Evolutionary conservation across 2,888 invertebrate genomes (phyloP).

Genomic region (Pycnomerus fuliginosus): DNA sequence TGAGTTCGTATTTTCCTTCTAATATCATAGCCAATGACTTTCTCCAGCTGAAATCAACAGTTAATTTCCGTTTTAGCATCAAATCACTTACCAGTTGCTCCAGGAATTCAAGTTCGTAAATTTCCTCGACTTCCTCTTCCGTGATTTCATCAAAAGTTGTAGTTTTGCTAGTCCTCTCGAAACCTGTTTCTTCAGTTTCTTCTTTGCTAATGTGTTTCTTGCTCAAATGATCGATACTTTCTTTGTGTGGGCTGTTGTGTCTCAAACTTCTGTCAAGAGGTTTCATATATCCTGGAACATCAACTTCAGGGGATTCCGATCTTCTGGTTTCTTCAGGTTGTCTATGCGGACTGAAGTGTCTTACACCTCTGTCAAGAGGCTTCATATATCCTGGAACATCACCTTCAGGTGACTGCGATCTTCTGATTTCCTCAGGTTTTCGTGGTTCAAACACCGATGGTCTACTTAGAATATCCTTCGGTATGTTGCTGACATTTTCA

Average conservation of each 20-base stretch:
- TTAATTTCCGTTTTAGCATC: background rate
- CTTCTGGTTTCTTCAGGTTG: too few relatives aligned
- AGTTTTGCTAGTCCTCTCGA: slow-evolving; percentile 55
- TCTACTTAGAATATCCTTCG: slow-evolving; percentile 54
- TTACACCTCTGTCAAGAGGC: slow-evolving; percentile 19
- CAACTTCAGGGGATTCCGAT: slow-evolving; percentile 11
- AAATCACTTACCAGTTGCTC: slow-evolving; percentile 66
- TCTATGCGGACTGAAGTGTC: slow-evolving; percentile 32
- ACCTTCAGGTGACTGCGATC: slow-evolving; percentile 22
- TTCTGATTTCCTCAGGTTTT: slow-evolving; percentile 23
- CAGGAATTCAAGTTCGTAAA: slow-evolving; percentile 68
- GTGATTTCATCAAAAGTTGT: slow-evolving; percentile 39
- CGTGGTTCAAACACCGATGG: slow-evolving; percentile 55
- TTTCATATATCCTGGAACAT: slow-evolving; percentile 18
- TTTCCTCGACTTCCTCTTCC: slow-evolving; percentile 67
- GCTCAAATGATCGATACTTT: slow-evolving; percentile 17
- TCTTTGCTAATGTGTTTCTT: slow-evolving; percentile 14
- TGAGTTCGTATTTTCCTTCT: slow-evolving; percentile 75
- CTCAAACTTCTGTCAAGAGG: slow-evolving; percentile 21
- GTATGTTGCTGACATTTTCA: slow-evolving; percentile 59
- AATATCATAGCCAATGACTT: slow-evolving; percentile 74
- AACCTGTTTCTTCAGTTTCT: slow-evolving; percentile 47
- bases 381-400: slow-evolving; percentile 26
- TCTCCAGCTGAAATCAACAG: slow-evolving; percentile 63
- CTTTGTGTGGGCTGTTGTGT: slow-evolving; percentile 34